These are phyloP conservation scores for Falcaria lacertinaria DNA, from an alignment of 2,888 invertebrate species.

Conservation along the genomic window DNA sequence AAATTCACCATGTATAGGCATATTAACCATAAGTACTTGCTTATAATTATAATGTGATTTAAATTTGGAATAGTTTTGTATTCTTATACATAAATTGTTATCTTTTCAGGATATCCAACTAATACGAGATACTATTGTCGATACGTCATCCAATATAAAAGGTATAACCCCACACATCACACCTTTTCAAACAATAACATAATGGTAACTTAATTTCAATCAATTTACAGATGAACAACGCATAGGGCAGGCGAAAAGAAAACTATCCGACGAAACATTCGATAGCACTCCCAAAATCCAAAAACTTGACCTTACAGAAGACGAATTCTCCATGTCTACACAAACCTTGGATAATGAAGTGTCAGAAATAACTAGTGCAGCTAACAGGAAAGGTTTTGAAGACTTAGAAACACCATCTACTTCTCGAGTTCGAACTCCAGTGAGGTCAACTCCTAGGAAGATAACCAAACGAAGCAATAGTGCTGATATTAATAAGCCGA, in stretches of 20 bases:
- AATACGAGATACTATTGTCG: constrained; percentile 19
- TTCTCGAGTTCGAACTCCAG: constrained; percentile 49
- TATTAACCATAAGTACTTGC: background rate
- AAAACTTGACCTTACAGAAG: constrained; percentile 48
- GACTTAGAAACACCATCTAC: constrained; percentile 47
- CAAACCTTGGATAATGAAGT: constrained; percentile 64
- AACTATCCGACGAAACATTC: constrained; percentile 45
- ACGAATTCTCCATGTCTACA: constrained; percentile 39
- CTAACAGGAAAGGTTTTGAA: constrained; percentile 36
- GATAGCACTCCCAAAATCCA: constrained; percentile 53
- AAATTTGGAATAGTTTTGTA: background rate
- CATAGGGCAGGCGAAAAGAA: constrained; percentile 46
- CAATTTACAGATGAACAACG: constrained; percentile 41
- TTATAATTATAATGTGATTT: background rate
- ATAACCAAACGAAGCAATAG: constrained; percentile 62
- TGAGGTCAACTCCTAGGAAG: constrained; percentile 56
- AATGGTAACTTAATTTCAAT: no score
- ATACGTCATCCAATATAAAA: constrained; percentile 24
- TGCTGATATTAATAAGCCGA: constrained; percentile 46
- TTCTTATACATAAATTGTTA: background rate
- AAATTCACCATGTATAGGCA: no score
- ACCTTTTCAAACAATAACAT: no score
- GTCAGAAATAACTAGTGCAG: constrained; percentile 45
- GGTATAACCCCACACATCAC: no score
- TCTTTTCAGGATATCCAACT: constrained; percentile 25